phyloP scores from a whole-genome alignment of 2,113 vertebrate species.

The Hypocryptadius cinnamomeus region DNA sequence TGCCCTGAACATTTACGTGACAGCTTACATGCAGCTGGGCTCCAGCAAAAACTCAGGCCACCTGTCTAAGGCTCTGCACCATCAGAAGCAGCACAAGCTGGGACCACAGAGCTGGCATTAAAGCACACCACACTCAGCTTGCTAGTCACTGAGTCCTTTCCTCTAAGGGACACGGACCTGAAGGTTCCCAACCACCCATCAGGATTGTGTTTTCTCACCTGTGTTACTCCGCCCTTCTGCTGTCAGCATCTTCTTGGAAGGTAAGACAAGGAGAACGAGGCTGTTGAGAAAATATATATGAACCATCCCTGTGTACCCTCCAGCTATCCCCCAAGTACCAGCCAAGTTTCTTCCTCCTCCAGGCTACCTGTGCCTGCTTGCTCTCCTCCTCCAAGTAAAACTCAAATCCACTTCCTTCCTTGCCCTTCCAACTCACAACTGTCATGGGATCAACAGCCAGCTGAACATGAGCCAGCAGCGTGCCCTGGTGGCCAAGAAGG shows the following conservation, averaged over 20 bases:
- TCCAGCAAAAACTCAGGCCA: neutral
- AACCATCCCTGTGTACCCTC: neutral
- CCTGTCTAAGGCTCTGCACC: neutral
- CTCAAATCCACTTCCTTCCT: neutral
- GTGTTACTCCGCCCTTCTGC: neutral
- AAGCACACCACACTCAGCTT: neutral
- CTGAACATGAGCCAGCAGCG: neutral
- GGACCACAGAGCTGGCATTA: neutral
- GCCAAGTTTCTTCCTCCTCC: neutral
- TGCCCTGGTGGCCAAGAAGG: neutral
- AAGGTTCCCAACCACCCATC: neutral
- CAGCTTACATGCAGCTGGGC: neutral
- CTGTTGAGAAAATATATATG: neutral
- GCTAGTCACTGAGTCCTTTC: neutral
- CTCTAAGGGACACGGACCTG: neutral
- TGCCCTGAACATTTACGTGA: neutral
- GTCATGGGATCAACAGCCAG: rapidly evolving
- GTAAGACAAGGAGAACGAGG: neutral
- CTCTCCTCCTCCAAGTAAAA: neutral
- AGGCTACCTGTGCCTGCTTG: neutral
- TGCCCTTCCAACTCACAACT: neutral
- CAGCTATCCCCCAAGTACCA: neutral
- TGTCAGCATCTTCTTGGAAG: neutral
- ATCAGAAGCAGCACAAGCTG: neutral
- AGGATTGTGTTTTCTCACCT: neutral